These are phyloP conservation scores for Cremastinae sp. DNA, from an alignment of 2,888 invertebrate genomes.

Conservation along the genomic window DNA sequence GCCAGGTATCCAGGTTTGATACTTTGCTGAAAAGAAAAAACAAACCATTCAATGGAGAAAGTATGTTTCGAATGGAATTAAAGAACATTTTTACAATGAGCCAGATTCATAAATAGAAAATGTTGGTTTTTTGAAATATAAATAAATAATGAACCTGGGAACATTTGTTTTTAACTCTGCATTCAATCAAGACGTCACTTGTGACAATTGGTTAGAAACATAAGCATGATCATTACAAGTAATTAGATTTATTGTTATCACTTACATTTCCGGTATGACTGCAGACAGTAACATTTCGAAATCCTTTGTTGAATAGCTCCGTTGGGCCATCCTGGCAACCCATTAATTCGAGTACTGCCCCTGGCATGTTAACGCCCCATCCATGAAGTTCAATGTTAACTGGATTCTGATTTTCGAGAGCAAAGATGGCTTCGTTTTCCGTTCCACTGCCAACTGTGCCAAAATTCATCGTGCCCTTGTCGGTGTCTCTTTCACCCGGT, in stretches of 20 bases:
- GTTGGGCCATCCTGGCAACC: constrained; percentile 83
- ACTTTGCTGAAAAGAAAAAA: constrained; percentile 82
- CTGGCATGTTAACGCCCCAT: constrained; percentile 84
- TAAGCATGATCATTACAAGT: constrained; percentile 15
- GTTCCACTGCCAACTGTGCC: constrained; percentile 85
- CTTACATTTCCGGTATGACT: constrained; percentile 77
- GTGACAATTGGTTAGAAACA: too few species aligned
- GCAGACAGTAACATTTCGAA: constrained; percentile 77
- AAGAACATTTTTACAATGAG: too few species aligned
- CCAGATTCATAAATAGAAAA: too few species aligned
- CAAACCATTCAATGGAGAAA: too few species aligned
- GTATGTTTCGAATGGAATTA: too few species aligned
- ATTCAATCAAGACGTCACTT: too few species aligned
- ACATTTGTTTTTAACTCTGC: too few species aligned
- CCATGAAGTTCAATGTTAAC: constrained; percentile 85
- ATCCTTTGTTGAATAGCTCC: constrained; percentile 74
- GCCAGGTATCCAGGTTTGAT: constrained; percentile 84
- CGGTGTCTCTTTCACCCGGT: constrained; percentile 74
- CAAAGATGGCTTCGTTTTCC: constrained; percentile 86
- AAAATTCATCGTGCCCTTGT: constrained; percentile 82
- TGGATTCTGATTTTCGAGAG: constrained; percentile 88
- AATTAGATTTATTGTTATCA: constrained; percentile 16
- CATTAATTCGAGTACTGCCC: constrained; percentile 83
- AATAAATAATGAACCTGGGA: too few species aligned
- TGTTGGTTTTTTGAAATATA: too few species aligned